Percentiles rank a stretch among this genome's conserved stretches.
Conservation (phyloP, 2,797 vertebrate genomes). For the Myiothlypis chrysogaster region DNA sequence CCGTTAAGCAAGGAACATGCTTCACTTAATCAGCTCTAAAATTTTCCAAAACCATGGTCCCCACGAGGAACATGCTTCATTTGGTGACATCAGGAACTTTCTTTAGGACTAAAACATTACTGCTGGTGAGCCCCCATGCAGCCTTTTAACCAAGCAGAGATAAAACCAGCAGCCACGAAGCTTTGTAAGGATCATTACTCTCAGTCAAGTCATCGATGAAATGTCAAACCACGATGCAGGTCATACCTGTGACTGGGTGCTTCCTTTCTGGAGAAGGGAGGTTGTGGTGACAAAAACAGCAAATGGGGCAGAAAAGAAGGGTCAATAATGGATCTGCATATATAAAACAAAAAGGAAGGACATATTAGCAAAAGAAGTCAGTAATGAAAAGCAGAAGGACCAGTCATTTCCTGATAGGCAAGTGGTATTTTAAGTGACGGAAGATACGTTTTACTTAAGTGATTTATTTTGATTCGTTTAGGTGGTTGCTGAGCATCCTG, state of each 20-base stretch:
- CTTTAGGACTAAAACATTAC: not conserved
- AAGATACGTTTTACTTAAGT: not conserved
- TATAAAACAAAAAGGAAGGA: not conserved
- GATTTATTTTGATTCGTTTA: not conserved
- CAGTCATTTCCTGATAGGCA: not conserved
- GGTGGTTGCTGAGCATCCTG: not conserved
- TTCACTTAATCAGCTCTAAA: not conserved
- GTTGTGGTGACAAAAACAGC: not conserved
- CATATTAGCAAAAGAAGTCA: not conserved
- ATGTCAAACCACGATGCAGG: rapidly evolving
- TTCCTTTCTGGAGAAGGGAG: not conserved
- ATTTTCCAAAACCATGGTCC: not conserved
- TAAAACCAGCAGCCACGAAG: not conserved
- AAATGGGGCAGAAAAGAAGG: not conserved
- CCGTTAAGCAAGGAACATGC: not conserved
- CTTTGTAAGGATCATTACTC: not conserved
- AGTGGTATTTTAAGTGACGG: not conserved
- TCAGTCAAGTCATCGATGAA: not conserved
- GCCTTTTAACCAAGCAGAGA: not conserved
- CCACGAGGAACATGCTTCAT: not conserved
- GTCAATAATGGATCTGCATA: not conserved
- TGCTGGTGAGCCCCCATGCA: not conserved
- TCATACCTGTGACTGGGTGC: not conserved
- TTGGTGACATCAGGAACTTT: not conserved
- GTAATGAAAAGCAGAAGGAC: not conserved